Evolutionary conservation across 2,113 vertebrate species (phyloP).

Genomic region (Sphaerodactylus townsendi): DNA sequence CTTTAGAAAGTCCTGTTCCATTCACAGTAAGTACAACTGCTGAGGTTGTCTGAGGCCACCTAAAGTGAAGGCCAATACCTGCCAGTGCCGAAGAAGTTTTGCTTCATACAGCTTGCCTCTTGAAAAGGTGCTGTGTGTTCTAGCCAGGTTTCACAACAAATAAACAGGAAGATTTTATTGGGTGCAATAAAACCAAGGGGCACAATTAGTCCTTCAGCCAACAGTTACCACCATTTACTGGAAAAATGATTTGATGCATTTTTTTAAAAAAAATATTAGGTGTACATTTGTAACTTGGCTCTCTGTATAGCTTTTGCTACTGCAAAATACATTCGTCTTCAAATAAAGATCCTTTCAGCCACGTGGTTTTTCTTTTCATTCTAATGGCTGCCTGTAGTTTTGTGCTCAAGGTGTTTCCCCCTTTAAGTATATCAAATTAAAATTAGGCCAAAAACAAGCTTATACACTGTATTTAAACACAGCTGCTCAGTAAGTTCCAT

Average conservation of each 20-base stretch:
- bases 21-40: not conserved
- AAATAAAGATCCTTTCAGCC: constrained; percentile 44
- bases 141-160: not conserved
- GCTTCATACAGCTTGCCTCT: not conserved
- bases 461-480: constrained; percentile 29
- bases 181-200: not conserved
- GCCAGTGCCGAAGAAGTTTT: not conserved
- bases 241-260: not conserved
- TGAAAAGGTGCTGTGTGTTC: not conserved
- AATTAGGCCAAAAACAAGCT: not conserved
- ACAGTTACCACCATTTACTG: not conserved
- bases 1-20: not conserved
- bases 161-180: too few species aligned
- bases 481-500: not conserved
- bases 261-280: not conserved
- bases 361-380: constrained; percentile 56
- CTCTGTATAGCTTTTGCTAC: constrained; percentile 73
- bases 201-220: not conserved
- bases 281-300: constrained; percentile 37
- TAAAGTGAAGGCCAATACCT: not conserved
- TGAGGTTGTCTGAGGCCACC: not conserved
- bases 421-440: constrained; percentile 28
- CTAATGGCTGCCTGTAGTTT: constrained; percentile 16
- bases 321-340: constrained; percentile 21
- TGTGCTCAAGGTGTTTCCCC: constrained; percentile 2